Base-by-base conservation (phyloP, 2,113 vertebrate genomes). In the Nicator chloris region DNA sequence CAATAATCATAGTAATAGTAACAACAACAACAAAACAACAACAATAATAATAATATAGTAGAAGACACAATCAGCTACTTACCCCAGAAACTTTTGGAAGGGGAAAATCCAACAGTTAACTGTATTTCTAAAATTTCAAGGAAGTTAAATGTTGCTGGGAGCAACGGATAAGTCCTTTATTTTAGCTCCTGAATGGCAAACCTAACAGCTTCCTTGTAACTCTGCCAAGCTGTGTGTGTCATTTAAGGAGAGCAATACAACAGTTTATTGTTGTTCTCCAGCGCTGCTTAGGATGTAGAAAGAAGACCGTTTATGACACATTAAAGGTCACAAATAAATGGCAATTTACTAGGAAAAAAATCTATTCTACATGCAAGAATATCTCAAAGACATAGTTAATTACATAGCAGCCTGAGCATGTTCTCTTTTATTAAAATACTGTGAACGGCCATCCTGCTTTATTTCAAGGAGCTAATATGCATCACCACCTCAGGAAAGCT, bases 361-460 rank as follows among this genome's bases (percentile, higher is more conserved):
- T 68, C 35, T 64, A 56, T 21, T 73, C 49, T 68, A 68, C 33
- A 8, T 59, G 50, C 47, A 71, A 69, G 37, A 92, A n/a, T 91
- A 80, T 85, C 77, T 77, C 63, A 64, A 65, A 60, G 57, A 72
- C 59, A 76, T 71, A 94, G 86, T 93, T 96, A 91, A 96, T 82
- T 95, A 87, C 31, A 59, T 65, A 92, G 73, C 70, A 90, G 77
- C 59, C 92, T 88, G 49, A 91, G 33, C 35, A 65, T 14, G 51
- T 82, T 90, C 50, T 76, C 54, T 76, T 93, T 83, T 79, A 94
- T 6, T 65, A 49, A 77, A 44, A 91, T 61, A 39, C 14, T 64
- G 17, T 37, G 64, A 39, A 70, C 0, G 6, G 61, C 59, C 59
- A 13, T 73, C 44, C 30, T 50, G 13, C 69, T 75, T 65, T 15